Evolutionary conservation across 2,113 vertebrate genomes (phyloP).

Genomic region (Calonectris borealis): DNA sequence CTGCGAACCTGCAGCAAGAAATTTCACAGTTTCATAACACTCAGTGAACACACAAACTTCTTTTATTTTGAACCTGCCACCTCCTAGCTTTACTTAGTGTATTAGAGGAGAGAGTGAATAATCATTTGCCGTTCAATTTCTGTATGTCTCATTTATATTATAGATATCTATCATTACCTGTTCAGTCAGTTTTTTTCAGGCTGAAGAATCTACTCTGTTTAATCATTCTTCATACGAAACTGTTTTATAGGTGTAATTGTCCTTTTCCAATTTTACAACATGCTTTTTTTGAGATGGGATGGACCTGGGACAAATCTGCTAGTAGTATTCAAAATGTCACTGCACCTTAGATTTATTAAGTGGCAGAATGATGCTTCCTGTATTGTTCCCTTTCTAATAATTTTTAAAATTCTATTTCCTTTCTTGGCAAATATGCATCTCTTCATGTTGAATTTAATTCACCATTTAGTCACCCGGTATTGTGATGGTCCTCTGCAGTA

Average conservation of each 20-base stretch:
- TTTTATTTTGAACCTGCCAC: background rate
- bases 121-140: background rate
- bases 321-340: background rate
- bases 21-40: background rate
- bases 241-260: background rate
- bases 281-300: background rate
- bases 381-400: background rate
- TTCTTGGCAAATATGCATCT: background rate
- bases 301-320: background rate
- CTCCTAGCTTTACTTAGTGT: background rate
- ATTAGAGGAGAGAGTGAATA: background rate
- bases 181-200: background rate
- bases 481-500: background rate
- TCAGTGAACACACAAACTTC: background rate
- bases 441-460: background rate
- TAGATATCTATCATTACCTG: background rate
- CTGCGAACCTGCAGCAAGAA: background rate
- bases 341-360: background rate
- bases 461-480: background rate
- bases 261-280: background rate
- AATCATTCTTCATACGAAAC: background rate
- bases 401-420: background rate
- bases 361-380: background rate
- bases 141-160: constrained; percentile 11
- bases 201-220: background rate